Evolutionary conservation across 2,797 vertebrate species (phyloP), one percentile per base, ranked within the genome.

Genomic region (Karalla daura): DNA sequence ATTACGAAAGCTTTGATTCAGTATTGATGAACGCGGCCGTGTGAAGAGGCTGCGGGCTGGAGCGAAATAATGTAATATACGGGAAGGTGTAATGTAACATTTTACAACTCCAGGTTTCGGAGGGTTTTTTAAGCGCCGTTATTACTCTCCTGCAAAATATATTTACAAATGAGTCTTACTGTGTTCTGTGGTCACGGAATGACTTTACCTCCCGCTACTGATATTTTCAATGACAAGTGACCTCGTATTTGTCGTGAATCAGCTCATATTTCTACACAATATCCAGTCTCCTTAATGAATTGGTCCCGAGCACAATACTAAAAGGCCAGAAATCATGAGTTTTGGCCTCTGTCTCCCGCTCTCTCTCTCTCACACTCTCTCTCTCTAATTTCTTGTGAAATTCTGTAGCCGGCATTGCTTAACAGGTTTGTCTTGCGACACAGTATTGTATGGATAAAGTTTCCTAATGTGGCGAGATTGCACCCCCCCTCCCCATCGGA

Each of bases 301-400:
- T 62, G 63, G 46, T 55, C 28, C 49, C 59, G 20, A n/a, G 71
- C 35, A 64, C 45, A 21, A 39, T 52, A 60, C 51, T 52, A 43
- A 71, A 80, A 55, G 15, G 39, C 46, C 12, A 45, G 20, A 46
- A 81, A 61, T 76, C 27, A 59, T 51, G 51, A 72, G 51, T 58
- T 74, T 81, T 67, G 75, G 55, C 47, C 63, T 30, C n/a, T n/a
- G n/a, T n/a, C n/a, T n/a, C n/a, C n/a, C n/a, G n/a, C n/a, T n/a
- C n/a, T n/a, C n/a, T n/a, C n/a, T n/a, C n/a, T n/a, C n/a, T n/a
- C n/a, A n/a, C n/a, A n/a, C n/a, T n/a, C n/a, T n/a, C 12, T 56
- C 74, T 78, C 49, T 44, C 45, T 74, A 24, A 5, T 60, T 73
- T 74, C 84, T 92, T 91, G 87, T 81, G 89, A 86, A 92, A 91